These are phyloP conservation scores for Holcopasites calliopsidis DNA, from an alignment of 1,140 invertebrate species.

Conservation along the genomic window DNA sequence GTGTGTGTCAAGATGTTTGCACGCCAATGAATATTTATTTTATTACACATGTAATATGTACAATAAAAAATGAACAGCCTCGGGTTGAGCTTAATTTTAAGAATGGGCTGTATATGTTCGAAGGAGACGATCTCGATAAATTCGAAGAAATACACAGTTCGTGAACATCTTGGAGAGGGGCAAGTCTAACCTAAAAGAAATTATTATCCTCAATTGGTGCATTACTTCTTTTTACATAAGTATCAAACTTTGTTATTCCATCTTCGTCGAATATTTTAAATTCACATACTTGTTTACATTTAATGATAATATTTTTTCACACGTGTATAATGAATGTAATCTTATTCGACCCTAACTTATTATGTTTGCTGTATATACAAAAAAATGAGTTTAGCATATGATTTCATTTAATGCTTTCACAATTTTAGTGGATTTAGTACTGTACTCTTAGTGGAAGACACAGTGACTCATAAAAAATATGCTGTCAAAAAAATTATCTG, in stretches of 20 bases:
- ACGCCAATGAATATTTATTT: background rate
- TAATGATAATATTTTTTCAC: background rate
- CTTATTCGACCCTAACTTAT: no score
- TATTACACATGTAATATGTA: constrained; percentile 25
- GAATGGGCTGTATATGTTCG: constrained; percentile 90
- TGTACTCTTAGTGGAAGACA: constrained; percentile 89
- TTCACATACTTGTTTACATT: no score
- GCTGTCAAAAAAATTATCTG: constrained; percentile 91
- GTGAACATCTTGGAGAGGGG: constrained; percentile 89
- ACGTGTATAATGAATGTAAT: no score
- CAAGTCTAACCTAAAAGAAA: constrained; percentile 74
- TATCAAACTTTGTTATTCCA: background rate
- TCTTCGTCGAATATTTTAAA: background rate
- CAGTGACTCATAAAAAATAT: constrained; percentile 85
- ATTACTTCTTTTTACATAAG: background rate
- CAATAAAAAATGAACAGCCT: constrained; percentile 84
- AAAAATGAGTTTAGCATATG: background rate
- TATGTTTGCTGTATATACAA: background rate
- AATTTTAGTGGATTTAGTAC: constrained; percentile 90
- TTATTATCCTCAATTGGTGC: background rate
- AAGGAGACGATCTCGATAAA: constrained; percentile 88
- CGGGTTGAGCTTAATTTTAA: constrained; percentile 85
- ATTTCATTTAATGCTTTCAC: constrained; percentile 33
- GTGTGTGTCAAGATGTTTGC: constrained; percentile 32
- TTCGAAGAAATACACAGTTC: constrained; percentile 84